Percentiles rank a stretch among this genome's conserved stretches.
Evolutionary conservation across 2,797 vertebrate genomes (phyloP).

Genomic region (Dipus sagitta): DNA sequence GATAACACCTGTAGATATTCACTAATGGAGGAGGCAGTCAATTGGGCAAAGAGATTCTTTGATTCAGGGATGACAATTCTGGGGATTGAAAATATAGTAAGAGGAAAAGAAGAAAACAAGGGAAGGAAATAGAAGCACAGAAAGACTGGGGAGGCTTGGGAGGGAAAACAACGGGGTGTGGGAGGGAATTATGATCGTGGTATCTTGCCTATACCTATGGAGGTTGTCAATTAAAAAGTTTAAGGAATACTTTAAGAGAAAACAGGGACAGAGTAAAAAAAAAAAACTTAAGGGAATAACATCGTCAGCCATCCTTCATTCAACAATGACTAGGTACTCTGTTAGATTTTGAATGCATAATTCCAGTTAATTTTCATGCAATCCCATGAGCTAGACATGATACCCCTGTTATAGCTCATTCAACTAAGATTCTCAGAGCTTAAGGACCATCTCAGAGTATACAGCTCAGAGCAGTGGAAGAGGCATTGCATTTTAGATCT

Average conservation of each 20-base stretch:
- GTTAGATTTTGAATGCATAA: background rate
- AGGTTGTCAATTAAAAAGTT: no score
- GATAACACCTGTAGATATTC: background rate
- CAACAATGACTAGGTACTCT: background rate
- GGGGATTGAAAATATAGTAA: background rate
- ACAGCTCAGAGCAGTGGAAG: background rate
- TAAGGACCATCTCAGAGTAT: background rate
- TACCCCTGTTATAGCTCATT: conserved; percentile 11
- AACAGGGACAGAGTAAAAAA: no score
- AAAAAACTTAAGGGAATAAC: no score
- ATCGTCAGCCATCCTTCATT: background rate
- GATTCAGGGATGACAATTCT: background rate
- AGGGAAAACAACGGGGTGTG: background rate
- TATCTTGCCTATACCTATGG: no score
- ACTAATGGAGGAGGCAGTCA: background rate
- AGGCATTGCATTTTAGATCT: background rate
- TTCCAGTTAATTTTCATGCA: background rate
- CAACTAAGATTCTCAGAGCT: background rate
- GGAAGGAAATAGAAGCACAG: no score
- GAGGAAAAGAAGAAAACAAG: background rate
- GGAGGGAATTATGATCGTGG: background rate
- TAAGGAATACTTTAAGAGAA: no score
- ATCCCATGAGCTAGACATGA: background rate
- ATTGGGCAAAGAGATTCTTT: background rate
- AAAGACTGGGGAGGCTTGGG: background rate